Conservation (phyloP, 2,113 vertebrate genomes). For the Acinonyx jubatus region DNA sequence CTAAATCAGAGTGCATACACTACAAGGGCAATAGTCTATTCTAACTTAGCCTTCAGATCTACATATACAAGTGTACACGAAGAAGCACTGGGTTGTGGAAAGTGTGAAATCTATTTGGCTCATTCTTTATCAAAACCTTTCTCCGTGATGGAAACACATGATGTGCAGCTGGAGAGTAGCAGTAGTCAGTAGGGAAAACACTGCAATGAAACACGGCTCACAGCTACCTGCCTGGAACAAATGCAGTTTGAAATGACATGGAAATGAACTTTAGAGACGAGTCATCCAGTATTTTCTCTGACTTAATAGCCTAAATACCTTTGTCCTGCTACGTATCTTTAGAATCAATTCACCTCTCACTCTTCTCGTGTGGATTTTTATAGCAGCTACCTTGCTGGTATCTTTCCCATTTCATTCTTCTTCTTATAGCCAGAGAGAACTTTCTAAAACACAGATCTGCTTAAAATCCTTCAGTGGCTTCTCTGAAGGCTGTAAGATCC, state of each 20-base stretch:
- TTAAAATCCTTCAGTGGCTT: background rate
- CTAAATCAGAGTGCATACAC: background rate
- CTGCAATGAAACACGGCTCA: background rate
- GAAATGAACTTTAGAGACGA: background rate
- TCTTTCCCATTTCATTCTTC: background rate
- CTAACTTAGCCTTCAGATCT: background rate
- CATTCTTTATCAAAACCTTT: background rate
- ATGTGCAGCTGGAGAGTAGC: background rate
- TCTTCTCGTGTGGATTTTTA: too few species aligned
- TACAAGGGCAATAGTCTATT: background rate
- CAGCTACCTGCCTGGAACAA: background rate
- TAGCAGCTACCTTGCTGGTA: background rate
- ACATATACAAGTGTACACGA: background rate
- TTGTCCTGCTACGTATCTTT: background rate
- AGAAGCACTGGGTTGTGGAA: background rate
- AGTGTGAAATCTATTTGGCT: background rate
- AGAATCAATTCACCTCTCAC: background rate
- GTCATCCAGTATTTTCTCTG: background rate
- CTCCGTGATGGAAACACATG: background rate
- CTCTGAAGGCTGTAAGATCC: background rate
- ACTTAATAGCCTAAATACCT: background rate
- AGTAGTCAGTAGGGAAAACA: background rate
- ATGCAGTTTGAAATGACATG: background rate
- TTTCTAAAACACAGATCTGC: background rate
- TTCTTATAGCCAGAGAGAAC: background rate